Conservation (phyloP, 1,140 invertebrate species). For the Aphaenogaster rudis region DNA sequence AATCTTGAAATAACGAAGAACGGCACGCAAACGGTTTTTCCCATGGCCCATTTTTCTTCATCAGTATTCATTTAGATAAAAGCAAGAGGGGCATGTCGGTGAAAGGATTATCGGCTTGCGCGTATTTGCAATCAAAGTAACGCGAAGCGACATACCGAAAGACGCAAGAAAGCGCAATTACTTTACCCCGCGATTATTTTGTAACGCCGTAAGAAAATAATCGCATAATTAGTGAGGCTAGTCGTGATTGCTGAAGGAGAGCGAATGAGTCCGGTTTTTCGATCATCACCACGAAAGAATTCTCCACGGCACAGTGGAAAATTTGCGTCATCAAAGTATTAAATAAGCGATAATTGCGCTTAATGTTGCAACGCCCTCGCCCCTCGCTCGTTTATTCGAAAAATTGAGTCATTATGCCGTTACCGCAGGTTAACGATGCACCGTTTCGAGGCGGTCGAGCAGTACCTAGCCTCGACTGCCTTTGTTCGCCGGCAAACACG, state of each 20-base stretch:
- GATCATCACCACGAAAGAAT: slow-evolving; percentile 6
- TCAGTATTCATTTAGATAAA: slow-evolving; percentile 55
- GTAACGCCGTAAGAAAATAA: slow-evolving; percentile 63
- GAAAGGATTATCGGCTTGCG: neutral
- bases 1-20: slow-evolving; percentile 29
- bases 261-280: neutral
- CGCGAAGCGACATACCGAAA: slow-evolving; percentile 68
- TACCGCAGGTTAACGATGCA: slow-evolving; percentile 42
- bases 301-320: neutral
- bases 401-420: slow-evolving; percentile 65
- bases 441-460: slow-evolving; percentile 17
- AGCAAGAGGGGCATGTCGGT: neutral
- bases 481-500: slow-evolving; percentile 32
- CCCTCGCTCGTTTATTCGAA: slow-evolving; percentile 49
- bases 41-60: slow-evolving; percentile 16
- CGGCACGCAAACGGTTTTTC: slow-evolving; percentile 11
- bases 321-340: slow-evolving; percentile 58
- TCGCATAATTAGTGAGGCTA: slow-evolving; percentile 39
- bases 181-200: neutral
- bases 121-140: slow-evolving; percentile 77
- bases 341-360: slow-evolving; percentile 60
- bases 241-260: neutral
- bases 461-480: slow-evolving; percentile 33
- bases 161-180: neutral
- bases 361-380: slow-evolving; percentile 47